Conservation (phyloP, 2,797 vertebrate species). For the Danio tinwini region DNA sequence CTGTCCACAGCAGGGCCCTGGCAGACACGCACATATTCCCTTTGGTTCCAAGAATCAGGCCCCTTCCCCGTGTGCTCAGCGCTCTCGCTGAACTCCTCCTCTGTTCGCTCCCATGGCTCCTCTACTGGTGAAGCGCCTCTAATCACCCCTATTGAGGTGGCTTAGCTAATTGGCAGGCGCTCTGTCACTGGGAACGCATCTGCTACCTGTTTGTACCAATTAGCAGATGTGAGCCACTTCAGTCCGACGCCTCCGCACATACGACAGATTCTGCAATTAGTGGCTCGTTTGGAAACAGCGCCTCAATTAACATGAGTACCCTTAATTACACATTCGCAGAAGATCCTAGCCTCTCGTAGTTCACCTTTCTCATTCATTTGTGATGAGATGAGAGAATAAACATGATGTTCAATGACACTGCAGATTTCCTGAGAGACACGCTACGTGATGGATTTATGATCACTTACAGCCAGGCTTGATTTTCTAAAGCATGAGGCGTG, state of each 20-base stretch:
- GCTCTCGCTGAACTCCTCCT: not conserved
- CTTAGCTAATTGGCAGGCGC: slow-evolving; percentile 76
- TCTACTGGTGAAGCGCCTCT: slow-evolving; percentile 48
- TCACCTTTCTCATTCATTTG: slow-evolving; percentile 35
- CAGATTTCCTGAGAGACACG: slow-evolving; percentile 10
- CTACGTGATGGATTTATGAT: not conserved
- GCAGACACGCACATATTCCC: not conserved
- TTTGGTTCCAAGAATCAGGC: not conserved
- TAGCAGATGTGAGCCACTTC: slow-evolving; percentile 81
- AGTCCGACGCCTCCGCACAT: slow-evolving; percentile 67
- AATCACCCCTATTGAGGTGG: slow-evolving; percentile 65
- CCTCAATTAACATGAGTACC: slow-evolving; percentile 85
- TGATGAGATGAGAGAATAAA: slow-evolving; percentile 32
- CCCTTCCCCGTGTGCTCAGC: not conserved
- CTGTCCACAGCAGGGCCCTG: slow-evolving; percentile 10
- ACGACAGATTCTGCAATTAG: slow-evolving; percentile 89
- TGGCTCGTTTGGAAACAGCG: slow-evolving; percentile 85
- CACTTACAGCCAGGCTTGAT: slow-evolving; percentile 1
- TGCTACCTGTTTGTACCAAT: slow-evolving; percentile 88
- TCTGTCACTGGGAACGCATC: slow-evolving; percentile 74
- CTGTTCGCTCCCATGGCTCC: slow-evolving; percentile 50
- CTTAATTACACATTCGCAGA: slow-evolving; percentile 86
- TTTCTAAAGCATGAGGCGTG: not conserved
- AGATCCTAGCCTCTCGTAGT: slow-evolving; percentile 70
- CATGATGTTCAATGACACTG: slow-evolving; percentile 18